phyloP scores from a whole-genome alignment of 2,888 invertebrate species.

The Lottia scabra region DNA sequence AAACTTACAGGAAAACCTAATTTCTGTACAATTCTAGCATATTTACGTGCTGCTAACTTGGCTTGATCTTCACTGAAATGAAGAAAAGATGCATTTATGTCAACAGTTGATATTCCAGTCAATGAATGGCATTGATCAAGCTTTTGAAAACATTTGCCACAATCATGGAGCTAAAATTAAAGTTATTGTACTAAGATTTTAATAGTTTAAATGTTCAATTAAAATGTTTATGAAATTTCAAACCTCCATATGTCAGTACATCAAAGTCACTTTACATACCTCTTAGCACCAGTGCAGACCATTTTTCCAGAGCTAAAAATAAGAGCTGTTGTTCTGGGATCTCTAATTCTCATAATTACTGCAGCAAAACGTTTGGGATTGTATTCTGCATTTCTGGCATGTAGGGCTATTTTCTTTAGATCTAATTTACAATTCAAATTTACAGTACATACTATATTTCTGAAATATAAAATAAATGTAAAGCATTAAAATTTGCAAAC shows the following conservation, averaged over 20 bases:
- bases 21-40: conserved; percentile 85
- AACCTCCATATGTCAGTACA: no score
- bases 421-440: conserved; percentile 94
- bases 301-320: conserved; percentile 89
- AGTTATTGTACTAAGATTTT: no score
- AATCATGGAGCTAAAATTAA: no score
- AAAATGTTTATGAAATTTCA: no score
- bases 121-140: neutral
- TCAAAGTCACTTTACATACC: conserved; percentile 43
- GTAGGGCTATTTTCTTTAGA: conserved; percentile 95
- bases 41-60: conserved; percentile 83
- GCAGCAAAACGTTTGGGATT: conserved; percentile 99
- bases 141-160: no score
- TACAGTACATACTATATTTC: conserved; percentile 98
- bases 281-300: conserved; percentile 89
- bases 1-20: conserved; percentile 79
- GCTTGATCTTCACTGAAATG: conserved; percentile 79
- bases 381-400: conserved; percentile 98
- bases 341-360: conserved; percentile 94
- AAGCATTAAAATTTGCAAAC: no score
- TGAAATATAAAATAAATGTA: conserved; percentile 68
- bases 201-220: no score
- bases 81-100: conserved; percentile 2
- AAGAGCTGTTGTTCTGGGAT: conserved; percentile 82
- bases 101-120: no score